These are phyloP conservation scores for Paramormyrops kingsleyae DNA, from an alignment of 2,113 vertebrate genomes.

Conservation along the genomic window DNA sequence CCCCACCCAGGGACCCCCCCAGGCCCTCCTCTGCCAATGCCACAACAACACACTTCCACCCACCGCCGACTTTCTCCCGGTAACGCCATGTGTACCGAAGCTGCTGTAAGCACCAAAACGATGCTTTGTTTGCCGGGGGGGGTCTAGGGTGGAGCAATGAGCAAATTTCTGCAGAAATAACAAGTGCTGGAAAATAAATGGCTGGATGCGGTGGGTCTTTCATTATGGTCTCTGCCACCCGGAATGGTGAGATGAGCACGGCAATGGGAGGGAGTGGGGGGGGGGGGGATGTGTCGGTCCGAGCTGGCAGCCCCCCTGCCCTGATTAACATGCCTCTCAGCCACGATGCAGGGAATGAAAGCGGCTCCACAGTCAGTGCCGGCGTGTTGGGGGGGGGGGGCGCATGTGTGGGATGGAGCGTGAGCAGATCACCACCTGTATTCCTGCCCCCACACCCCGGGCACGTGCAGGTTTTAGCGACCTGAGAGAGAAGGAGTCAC, in stretches of 20 bases:
- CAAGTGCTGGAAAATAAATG: slow-evolving; percentile 9
- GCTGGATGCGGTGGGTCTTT: background rate
- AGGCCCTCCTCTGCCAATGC: background rate
- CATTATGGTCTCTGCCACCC: slow-evolving; percentile 2
- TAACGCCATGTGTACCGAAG: background rate
- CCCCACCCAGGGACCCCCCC: background rate
- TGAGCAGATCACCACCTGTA: background rate
- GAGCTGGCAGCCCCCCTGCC: slow-evolving; percentile 43
- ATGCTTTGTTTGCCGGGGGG: background rate
- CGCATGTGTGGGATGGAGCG: background rate
- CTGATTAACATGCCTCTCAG: slow-evolving; percentile 64
- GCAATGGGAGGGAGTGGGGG: background rate
- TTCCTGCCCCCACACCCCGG: background rate
- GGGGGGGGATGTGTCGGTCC: slow-evolving; percentile 30
- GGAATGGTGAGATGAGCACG: background rate
- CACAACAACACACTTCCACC: background rate
- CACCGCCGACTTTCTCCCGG: background rate
- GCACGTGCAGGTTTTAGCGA: background rate
- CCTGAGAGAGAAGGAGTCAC: background rate
- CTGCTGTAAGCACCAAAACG: background rate
- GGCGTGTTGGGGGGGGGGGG: background rate
- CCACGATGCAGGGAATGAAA: slow-evolving; percentile 50
- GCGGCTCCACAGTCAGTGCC: slow-evolving; percentile 38
- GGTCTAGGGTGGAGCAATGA: background rate
- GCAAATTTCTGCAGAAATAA: background rate